Base-by-base conservation (phyloP, 2,888 invertebrate genomes). In the Teinopalpus imperialis region DNA sequence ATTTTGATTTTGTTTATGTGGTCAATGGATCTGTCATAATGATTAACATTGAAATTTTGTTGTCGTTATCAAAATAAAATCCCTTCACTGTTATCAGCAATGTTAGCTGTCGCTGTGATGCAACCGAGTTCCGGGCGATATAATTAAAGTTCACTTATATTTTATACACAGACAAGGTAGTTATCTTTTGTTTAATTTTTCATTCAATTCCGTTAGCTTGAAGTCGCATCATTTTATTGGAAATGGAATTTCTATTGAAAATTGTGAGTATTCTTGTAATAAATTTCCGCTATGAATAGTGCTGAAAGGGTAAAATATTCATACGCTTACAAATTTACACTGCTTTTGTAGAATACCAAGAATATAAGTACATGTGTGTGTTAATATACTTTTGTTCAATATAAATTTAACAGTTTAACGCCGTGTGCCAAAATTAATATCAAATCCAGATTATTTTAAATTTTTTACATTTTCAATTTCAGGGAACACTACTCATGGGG, bases 401-500 rank as follows among this genome's bases (percentile, higher is more conserved):
- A n/a, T n/a, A n/a, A n/a, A n/a, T n/a, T n/a, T n/a, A n/a, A n/a
- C n/a, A n/a, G n/a, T n/a, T n/a, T n/a, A n/a, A n/a, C n/a, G n/a
- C n/a, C n/a, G n/a, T n/a, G n/a, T n/a, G n/a, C n/a, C n/a, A n/a
- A n/a, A n/a, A n/a, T n/a, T n/a, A n/a, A n/a, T n/a, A n/a, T n/a
- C n/a, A n/a, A n/a, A n/a, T n/a, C n/a, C n/a, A n/a, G n/a, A n/a
- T n/a, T n/a, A n/a, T n/a, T n/a, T n/a, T n/a, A n/a, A n/a, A n/a
- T n/a, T n/a, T n/a, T n/a, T n/a, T n/a, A 9, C 1, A 21, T 12
- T 20, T 9, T 37, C 51, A 8, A 45, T 77, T 77, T 36, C 66
- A 81, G 81, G 74, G 7, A 41, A 24, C 13, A 9, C 29, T 30
- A 41, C 23, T 41, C 5, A 78, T 64, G 7, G 73, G 66, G 41